A percentile compares a stretch with the other conserved stretches of the same genome.
phyloP scores from a whole-genome alignment of 2,888 invertebrate genomes.

The Anarsia innoxiella region DNA sequence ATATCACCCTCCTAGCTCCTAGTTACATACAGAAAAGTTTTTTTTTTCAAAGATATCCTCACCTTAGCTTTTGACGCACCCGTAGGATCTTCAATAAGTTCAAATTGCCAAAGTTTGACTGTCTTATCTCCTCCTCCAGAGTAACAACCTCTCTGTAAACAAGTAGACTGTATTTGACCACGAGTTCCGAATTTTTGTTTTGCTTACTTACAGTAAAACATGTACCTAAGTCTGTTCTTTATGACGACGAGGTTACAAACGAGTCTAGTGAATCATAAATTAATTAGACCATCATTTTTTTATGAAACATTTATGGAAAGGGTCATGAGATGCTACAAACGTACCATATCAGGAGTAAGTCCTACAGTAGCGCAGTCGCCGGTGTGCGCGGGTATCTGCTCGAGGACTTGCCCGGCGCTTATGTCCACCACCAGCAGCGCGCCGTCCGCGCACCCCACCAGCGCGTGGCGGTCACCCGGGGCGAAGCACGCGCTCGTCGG shows the following conservation, averaged over 20 bases:
- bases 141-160: slow-evolving; percentile 82
- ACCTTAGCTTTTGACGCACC: slow-evolving; percentile 78
- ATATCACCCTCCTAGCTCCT: too few relatives aligned
- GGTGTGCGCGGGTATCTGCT: slow-evolving; percentile 88
- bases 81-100: slow-evolving; percentile 81
- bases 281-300: not conserved
- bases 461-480: slow-evolving; percentile 90
- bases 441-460: slow-evolving; percentile 92
- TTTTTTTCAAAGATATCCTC: slow-evolving; percentile 9
- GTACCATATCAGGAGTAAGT: slow-evolving; percentile 86
- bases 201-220: too few relatives aligned
- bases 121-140: slow-evolving; percentile 93
- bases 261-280: too few relatives aligned
- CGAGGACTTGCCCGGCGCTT: slow-evolving; percentile 85
- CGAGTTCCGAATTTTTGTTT: too few relatives aligned
- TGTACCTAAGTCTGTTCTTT: too few relatives aligned
- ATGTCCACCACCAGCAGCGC: slow-evolving; percentile 88
- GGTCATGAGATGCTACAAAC: slow-evolving; percentile 9
- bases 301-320: too few relatives aligned
- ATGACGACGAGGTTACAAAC: too few relatives aligned
- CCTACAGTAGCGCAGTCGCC: slow-evolving; percentile 87
- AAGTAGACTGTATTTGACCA: too few relatives aligned
- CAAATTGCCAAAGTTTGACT: slow-evolving; percentile 96
- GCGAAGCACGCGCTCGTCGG: slow-evolving; percentile 86
- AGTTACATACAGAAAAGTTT: too few relatives aligned